Evolutionary conservation across 2,888 invertebrate species (phyloP), one percentile per base, ranked within the genome.

Genomic region (Galerucella pusilla): DNA sequence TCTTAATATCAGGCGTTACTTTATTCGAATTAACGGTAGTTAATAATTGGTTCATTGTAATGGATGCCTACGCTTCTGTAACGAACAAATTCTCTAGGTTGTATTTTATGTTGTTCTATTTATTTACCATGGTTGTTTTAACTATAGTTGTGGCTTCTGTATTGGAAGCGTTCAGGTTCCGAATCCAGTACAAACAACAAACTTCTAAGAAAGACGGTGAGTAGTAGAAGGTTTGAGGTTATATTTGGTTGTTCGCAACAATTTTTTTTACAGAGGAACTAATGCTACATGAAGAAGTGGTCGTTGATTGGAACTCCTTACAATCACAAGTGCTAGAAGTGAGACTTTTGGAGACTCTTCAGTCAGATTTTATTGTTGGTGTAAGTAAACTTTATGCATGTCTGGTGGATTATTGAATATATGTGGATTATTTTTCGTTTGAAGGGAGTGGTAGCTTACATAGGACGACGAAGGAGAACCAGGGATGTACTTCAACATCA

Each of bases 21-120:
- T 88, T 97, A 79, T 97, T 96, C 88, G 96, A 96, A 88, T 88
- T 96, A 82, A 96, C 96, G 0, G 96, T 96, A 12, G 96, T 96
- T 74, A 97, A 96, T 87, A 96, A 96, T 88, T 97, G 97, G 97
- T 96, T 96, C 84, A 94, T 96, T 74, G 91, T 96, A 35, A 97
- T 97, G 97, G 95, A 96, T 85, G 96, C 94, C 1, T 94, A 93
- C 85, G 93, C 94, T 0, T 89, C 91, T 0, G 93, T 93, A 20
- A 91, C 92, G 0, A 46, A 76, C 14, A 90, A 93, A 83, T 94
- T 93, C 88, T 93, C 93, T 71, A 57, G 96, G 80, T 87, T 94
- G n/a, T 97, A 94, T 86, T 96, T 97, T 85, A 96, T 96, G 94
- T 89, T 91, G 57, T 97, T 96, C 88, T 96, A 96, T 87, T 88